Evolutionary conservation across 2,113 vertebrate species (phyloP).

Genomic region (Periophthalmodon schlosseri): DNA sequence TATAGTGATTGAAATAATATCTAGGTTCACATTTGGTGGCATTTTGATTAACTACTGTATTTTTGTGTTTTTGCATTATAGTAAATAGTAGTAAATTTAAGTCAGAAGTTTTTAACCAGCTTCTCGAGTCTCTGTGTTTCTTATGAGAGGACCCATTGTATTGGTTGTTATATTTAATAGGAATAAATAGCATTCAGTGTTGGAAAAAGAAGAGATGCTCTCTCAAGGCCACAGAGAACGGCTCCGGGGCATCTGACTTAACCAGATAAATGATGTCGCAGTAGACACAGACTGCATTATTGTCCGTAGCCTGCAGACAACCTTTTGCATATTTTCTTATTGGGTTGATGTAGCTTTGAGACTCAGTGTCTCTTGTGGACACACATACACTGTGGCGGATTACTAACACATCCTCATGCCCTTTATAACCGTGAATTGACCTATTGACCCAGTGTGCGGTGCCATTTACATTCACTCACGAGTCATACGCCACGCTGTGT

Average conservation of each 20-base stretch:
- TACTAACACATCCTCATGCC: slow-evolving; percentile 58
- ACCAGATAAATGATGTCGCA: slow-evolving; percentile 61
- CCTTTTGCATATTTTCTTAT: slow-evolving; percentile 67
- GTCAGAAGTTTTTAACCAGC: neutral
- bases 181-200: slow-evolving; percentile 20
- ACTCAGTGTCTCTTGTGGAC: slow-evolving; percentile 59
- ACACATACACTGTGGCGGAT: slow-evolving; percentile 34
- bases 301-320: slow-evolving; percentile 66
- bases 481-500: slow-evolving; percentile 26
- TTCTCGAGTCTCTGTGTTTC: neutral
- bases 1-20: neutral
- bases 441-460: slow-evolving; percentile 73
- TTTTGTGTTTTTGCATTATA: slow-evolving; percentile 21
- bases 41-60: slow-evolving; percentile 32
- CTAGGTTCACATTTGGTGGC: slow-evolving; percentile 13
- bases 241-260: slow-evolving; percentile 57
- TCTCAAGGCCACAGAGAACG: slow-evolving; percentile 49
- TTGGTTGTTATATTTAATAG: slow-evolving; percentile 33
- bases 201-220: slow-evolving; percentile 29
- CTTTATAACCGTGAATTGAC: slow-evolving; percentile 67
- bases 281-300: slow-evolving; percentile 68
- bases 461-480: slow-evolving; percentile 65
- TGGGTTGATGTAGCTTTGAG: slow-evolving; percentile 64
- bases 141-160: slow-evolving; percentile 33
- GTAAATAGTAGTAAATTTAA: slow-evolving; percentile 21